phyloP scores from a whole-genome alignment of 2,888 invertebrate species.

The Microlaimidae sp. region DNA sequence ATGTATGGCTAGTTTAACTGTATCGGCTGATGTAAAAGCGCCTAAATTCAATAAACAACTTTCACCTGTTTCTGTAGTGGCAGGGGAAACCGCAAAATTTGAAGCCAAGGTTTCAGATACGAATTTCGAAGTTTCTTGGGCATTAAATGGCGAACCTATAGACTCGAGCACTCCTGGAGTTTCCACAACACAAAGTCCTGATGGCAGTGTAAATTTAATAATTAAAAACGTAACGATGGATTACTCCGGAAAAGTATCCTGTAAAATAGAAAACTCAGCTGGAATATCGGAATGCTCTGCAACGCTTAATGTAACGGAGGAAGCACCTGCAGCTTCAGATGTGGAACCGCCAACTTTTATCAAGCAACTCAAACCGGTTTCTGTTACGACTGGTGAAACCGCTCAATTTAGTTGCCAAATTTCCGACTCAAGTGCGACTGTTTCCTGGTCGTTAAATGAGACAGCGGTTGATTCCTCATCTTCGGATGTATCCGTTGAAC shows the following conservation, averaged over 20 bases:
- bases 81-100: conserved; percentile 52
- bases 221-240: not conserved
- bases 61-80: too few relatives aligned
- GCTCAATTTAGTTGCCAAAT: not conserved
- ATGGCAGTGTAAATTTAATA: not conserved
- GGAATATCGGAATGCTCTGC: not conserved
- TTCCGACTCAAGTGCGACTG: conserved; percentile 30
- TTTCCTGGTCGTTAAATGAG: conserved; percentile 16
- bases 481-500: too few relatives aligned
- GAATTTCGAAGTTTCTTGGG: conserved; percentile 14
- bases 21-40: too few relatives aligned
- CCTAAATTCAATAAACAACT: too few relatives aligned
- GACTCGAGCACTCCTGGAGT: too few relatives aligned
- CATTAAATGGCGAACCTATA: not conserved
- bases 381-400: not conserved
- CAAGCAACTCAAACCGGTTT: too few relatives aligned
- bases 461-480: not conserved
- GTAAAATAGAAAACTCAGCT: not conserved
- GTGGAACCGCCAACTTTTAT: too few relatives aligned
- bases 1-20: too few relatives aligned
- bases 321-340: too few relatives aligned
- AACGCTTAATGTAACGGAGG: conserved; percentile 22
- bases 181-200: not conserved
- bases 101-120: conserved; percentile 29
- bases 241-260: not conserved